Evolutionary conservation across 2,797 vertebrate species (phyloP).

Genomic region (Natrix natrix): DNA sequence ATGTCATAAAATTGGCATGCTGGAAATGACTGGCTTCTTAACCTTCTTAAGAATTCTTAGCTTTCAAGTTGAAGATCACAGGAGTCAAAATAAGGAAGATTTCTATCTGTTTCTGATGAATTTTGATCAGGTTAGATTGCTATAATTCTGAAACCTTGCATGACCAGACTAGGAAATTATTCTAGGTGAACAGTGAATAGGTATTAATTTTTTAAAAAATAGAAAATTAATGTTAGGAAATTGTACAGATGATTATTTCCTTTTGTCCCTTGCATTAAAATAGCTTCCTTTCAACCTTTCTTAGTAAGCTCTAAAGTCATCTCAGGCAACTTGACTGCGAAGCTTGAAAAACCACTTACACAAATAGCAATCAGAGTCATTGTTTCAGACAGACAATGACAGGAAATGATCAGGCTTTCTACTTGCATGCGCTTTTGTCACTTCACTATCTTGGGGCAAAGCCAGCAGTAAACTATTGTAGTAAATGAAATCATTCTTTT

Average conservation of each 20-base stretch:
- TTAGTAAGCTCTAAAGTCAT: constrained; percentile 1
- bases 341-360: constrained; percentile 2
- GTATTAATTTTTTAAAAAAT: constrained; percentile 26
- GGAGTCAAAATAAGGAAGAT: neutral
- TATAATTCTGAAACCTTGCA: constrained; percentile 24
- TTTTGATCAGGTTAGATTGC: constrained; percentile 10
- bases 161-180: constrained; percentile 8
- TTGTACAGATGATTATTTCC: constrained; percentile 17
- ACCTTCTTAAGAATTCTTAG: neutral
- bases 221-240: constrained; percentile 27
- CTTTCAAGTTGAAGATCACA: neutral
- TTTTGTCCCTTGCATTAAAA: neutral
- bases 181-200: neutral
- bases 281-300: constrained; percentile 12
- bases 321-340: neutral
- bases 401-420: neutral
- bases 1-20: neutral
- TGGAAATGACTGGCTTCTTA: neutral
- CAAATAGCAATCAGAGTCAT: constrained; percentile 5
- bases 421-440: neutral
- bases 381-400: neutral
- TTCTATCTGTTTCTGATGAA: neutral
- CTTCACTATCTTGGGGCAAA: neutral
- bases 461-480: neutral
- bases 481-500: neutral